Evolutionary conservation across 2,888 invertebrate genomes (phyloP).

Genomic region (Eristalinus sepulchralis): DNA sequence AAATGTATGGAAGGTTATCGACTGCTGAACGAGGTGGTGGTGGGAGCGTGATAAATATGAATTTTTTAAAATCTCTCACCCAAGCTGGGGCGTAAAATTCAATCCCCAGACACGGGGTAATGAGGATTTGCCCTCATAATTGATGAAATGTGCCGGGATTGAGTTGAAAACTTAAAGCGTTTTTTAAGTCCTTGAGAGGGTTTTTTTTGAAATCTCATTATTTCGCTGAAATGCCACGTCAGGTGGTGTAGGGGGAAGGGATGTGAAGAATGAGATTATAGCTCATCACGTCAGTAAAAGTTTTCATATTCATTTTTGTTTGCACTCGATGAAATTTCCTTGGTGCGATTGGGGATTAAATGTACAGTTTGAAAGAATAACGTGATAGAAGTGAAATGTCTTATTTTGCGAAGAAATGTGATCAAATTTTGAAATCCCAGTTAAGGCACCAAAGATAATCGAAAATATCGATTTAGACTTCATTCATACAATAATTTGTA

Average conservation of each 20-base stretch:
- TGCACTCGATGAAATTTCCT: no score
- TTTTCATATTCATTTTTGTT: neutral
- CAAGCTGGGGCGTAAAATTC: neutral
- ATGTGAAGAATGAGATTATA: neutral
- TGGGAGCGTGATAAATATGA: conserved; percentile 47
- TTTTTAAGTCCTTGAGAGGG: neutral
- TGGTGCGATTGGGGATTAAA: no score
- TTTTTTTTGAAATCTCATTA: neutral
- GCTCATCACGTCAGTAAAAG: neutral
- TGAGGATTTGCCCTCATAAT: conserved; percentile 19
- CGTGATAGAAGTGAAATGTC: no score
- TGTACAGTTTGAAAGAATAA: no score
- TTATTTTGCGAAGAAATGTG: no score
- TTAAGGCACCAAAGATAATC: no score
- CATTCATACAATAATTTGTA: no score
- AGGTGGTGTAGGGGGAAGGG: neutral
- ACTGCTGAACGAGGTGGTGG: conserved; percentile 29
- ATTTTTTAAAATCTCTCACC: conserved; percentile 42
- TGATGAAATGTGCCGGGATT: conserved; percentile 8
- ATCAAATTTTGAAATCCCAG: no score
- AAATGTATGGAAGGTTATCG: conserved; percentile 43
- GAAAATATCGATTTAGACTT: no score
- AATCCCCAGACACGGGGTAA: conserved; percentile 4
- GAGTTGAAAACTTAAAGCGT: neutral
- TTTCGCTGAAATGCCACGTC: neutral